phyloP scores from a whole-genome alignment of 2,113 vertebrate genomes.

The Hipposideros armiger region DNA sequence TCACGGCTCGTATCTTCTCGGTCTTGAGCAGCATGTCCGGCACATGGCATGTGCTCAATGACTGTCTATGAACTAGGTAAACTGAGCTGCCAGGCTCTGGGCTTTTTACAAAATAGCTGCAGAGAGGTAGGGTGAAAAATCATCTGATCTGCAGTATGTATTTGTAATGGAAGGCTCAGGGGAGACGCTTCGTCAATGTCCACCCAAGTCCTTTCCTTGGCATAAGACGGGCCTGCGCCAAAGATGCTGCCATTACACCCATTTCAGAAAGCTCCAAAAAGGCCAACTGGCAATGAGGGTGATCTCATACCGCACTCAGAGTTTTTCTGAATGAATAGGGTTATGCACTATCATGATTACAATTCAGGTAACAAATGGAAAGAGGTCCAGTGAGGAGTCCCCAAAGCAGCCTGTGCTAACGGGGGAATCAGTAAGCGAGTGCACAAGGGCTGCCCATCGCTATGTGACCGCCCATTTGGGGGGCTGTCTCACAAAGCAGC shows the following conservation, averaged over 20 bases:
- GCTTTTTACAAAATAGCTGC: background rate
- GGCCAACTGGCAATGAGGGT: too few relatives aligned
- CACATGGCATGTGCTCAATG: background rate
- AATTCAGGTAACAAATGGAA: background rate
- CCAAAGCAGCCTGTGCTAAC: background rate
- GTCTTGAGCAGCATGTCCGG: background rate
- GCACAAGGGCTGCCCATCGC: background rate
- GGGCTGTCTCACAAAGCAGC: background rate
- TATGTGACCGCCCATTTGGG: background rate
- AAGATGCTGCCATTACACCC: background rate
- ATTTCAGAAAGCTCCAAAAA: background rate
- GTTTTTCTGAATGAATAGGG: background rate
- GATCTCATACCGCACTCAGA: background rate
- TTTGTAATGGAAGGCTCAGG: background rate
- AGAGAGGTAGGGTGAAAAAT: background rate
- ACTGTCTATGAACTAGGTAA: background rate
- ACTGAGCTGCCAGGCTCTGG: background rate
- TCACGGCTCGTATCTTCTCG: background rate
- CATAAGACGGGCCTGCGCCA: background rate
- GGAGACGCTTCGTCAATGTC: background rate
- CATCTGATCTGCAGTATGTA: background rate
- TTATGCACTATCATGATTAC: background rate
- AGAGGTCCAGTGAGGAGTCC: background rate
- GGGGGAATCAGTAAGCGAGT: background rate
- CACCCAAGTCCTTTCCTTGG: background rate